phyloP scores from a whole-genome alignment of 2,113 vertebrate species.

The Hassar affinis region DNA sequence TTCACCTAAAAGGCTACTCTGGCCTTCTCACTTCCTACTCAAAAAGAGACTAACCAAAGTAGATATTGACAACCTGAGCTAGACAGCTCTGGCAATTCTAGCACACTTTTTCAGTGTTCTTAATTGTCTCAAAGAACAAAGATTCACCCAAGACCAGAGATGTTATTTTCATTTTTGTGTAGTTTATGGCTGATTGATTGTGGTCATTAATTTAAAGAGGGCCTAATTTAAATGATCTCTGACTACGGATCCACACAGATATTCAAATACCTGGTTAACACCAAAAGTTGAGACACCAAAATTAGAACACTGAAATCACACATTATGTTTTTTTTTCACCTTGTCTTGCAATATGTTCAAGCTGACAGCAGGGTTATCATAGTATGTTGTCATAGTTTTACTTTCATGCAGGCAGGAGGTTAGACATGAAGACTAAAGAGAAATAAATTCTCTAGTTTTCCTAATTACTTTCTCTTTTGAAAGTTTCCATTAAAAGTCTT shows the following conservation, averaged over 20 bases:
- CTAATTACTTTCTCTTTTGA: neutral
- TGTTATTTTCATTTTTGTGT: neutral
- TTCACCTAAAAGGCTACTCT: conserved; percentile 25
- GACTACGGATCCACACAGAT: neutral
- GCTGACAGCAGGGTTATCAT: neutral
- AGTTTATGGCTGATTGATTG: neutral
- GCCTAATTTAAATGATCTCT: neutral
- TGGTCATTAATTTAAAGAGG: neutral
- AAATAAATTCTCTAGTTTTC: neutral
- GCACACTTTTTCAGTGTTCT: neutral
- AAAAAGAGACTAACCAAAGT: conserved; percentile 6
- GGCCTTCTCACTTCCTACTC: conserved; percentile 1
- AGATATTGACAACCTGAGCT: neutral
- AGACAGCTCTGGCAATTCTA: neutral
- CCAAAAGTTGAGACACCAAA: neutral
- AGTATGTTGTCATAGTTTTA: neutral
- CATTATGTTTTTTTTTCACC: neutral
- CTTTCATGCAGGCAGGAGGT: neutral
- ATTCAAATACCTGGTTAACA: neutral
- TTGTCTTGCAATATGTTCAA: neutral
- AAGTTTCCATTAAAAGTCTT: neutral
- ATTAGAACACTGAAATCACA: neutral
- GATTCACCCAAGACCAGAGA: neutral
- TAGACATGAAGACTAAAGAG: no score
- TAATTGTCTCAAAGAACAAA: neutral